Evolutionary conservation across 2,888 invertebrate species (phyloP).

Genomic region (Protodeltote pygarga): DNA sequence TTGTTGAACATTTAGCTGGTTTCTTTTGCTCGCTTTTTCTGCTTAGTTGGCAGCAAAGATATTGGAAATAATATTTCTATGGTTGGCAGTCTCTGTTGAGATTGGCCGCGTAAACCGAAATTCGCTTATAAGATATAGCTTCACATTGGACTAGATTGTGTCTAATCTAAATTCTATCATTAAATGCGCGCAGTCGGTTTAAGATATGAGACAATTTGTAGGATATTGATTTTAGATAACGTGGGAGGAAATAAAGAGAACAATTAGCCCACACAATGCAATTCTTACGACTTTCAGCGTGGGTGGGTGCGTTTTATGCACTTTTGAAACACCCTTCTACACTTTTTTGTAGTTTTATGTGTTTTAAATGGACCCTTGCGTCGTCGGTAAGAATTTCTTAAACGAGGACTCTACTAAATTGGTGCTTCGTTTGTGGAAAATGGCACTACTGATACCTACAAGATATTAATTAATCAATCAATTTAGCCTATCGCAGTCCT

Average conservation of each 20-base stretch:
- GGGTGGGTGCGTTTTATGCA: conserved; percentile 25
- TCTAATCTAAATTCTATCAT: conserved; percentile 1
- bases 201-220: conserved; percentile 36
- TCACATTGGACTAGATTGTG: conserved; percentile 17
- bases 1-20: too few species aligned
- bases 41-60: too few species aligned
- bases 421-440: conserved; percentile 1
- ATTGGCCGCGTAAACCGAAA: too few species aligned
- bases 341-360: conserved; percentile 7
- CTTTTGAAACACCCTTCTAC: conserved; percentile 24
- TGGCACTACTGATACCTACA: neutral
- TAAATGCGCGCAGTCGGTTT: conserved; percentile 26
- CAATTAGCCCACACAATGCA: conserved; percentile 34
- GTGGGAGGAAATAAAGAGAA: conserved; percentile 21
- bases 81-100: too few species aligned
- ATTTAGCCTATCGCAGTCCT: too few species aligned
- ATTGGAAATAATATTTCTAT: too few species aligned
- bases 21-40: too few species aligned
- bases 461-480: too few species aligned
- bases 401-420: conserved; percentile 9
- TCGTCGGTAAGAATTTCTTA: neutral
- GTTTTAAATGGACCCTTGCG: conserved; percentile 8
- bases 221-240: conserved; percentile 24
- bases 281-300: conserved; percentile 4
- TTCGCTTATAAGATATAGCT: too few species aligned